Evolutionary conservation across 1,140 invertebrate genomes (phyloP).

Genomic region (Leptinotarsa lineolata): DNA sequence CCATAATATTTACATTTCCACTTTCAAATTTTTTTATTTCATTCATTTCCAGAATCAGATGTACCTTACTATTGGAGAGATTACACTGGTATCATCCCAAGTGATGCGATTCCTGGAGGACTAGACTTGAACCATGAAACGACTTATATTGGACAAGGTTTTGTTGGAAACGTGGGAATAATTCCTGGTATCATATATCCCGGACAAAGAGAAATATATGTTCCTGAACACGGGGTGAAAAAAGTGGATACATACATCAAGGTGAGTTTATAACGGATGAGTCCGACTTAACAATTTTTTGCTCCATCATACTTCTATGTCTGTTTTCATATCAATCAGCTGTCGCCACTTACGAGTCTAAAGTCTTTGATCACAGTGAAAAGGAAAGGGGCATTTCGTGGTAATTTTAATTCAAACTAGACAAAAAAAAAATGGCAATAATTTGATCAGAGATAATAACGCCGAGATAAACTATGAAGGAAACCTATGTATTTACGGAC

Average conservation of each 20-base stretch:
- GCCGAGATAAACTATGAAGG: no score
- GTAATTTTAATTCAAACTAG: no score
- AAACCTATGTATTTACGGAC: no score
- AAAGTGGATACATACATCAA: conserved; percentile 24
- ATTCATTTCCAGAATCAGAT: not conserved
- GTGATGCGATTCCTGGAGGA: conserved; percentile 29
- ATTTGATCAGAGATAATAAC: no score
- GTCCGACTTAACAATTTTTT: no score
- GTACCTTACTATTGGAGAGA: conserved; percentile 33
- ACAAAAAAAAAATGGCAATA: no score
- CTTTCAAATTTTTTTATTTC: not conserved
- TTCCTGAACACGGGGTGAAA: conserved; percentile 7
- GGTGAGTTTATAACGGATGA: conserved; percentile 2
- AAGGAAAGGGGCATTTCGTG: no score
- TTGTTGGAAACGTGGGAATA: conserved; percentile 22
- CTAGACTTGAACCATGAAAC: conserved; percentile 20
- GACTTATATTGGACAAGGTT: conserved; percentile 28
- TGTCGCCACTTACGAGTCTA: no score
- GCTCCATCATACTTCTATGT: no score
- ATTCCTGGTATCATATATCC: conserved; percentile 26
- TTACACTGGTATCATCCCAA: conserved; percentile 29
- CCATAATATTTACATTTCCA: no score
- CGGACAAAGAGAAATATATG: conserved; percentile 23
- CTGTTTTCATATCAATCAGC: no score
- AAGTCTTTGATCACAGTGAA: no score